A percentile compares a stretch with the other conserved stretches of the same genome.
Conservation (phyloP, 2,113 vertebrate species). For the Anhinga rufa region DNA sequence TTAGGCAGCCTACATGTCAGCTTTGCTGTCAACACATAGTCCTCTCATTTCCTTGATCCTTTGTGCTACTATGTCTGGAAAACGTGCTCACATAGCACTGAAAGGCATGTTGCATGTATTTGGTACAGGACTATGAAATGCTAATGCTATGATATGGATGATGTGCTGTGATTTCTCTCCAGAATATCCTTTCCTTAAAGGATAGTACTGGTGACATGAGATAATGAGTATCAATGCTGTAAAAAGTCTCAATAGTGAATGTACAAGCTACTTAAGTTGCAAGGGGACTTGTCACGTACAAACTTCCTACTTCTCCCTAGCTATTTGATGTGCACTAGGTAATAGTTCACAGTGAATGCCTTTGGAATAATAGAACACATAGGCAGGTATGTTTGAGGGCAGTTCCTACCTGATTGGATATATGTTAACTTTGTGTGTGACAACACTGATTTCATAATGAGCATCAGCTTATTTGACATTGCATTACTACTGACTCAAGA, state of each 20-base stretch:
- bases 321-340: neutral
- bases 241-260: neutral
- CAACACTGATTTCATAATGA: neutral
- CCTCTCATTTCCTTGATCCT: neutral
- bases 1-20: neutral
- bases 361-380: neutral
- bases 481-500: neutral
- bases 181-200: neutral
- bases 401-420: neutral
- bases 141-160: no score
- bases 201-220: neutral
- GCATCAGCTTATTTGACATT: neutral
- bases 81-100: neutral
- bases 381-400: no score
- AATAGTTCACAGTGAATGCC: neutral
- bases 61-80: neutral
- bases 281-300: neutral
- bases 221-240: neutral
- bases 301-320: fast-evolving
- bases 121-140: neutral
- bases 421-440: neutral
- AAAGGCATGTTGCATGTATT: neutral
- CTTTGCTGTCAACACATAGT: neutral
- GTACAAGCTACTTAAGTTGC: no score
- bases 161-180: neutral